phyloP scores from a whole-genome alignment of 2,888 invertebrate genomes.

The Drosophila infuscata region DNA sequence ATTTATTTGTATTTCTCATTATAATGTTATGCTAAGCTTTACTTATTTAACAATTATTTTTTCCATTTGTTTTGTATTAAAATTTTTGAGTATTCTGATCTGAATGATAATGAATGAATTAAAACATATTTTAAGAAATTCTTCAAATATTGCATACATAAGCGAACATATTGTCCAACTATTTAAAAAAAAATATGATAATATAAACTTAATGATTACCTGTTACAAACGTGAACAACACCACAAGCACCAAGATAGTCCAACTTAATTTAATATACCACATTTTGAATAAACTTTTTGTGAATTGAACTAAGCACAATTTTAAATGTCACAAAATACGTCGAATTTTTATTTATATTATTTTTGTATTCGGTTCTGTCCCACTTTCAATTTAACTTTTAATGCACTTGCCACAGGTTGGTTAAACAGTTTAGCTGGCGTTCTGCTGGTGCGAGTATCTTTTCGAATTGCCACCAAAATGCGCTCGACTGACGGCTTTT shows the following conservation, averaged over 20 bases:
- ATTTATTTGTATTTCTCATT: not conserved
- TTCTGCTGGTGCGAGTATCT: slow-evolving; percentile 15
- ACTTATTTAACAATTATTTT: not conserved
- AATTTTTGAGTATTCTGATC: not conserved
- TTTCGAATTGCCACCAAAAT: slow-evolving; percentile 71
- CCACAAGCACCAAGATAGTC: slow-evolving; percentile 63
- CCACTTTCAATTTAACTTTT: slow-evolving; percentile 31
- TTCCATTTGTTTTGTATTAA: not conserved
- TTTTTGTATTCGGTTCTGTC: slow-evolving; percentile 13
- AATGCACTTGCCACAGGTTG: slow-evolving; percentile 40
- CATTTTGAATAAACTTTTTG: slow-evolving; percentile 49
- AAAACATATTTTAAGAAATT: too few species aligned
- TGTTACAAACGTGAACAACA: slow-evolving; percentile 65
- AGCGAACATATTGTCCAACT: not conserved
- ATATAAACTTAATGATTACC: slow-evolving; percentile 52
- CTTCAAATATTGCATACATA: not conserved
- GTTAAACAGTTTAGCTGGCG: slow-evolving; percentile 29
- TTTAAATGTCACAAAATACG: slow-evolving; percentile 5
- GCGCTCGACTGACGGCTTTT: slow-evolving; percentile 78
- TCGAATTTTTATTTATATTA: not conserved
- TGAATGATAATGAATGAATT: not conserved
- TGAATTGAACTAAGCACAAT: slow-evolving; percentile 22
- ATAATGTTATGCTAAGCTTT: not conserved
- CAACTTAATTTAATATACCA: slow-evolving; percentile 64
- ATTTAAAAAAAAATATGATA: not conserved